These are phyloP conservation scores for Rhinoraja longicauda DNA, from an alignment of 2,797 vertebrate genomes.

Conservation along the genomic window DNA sequence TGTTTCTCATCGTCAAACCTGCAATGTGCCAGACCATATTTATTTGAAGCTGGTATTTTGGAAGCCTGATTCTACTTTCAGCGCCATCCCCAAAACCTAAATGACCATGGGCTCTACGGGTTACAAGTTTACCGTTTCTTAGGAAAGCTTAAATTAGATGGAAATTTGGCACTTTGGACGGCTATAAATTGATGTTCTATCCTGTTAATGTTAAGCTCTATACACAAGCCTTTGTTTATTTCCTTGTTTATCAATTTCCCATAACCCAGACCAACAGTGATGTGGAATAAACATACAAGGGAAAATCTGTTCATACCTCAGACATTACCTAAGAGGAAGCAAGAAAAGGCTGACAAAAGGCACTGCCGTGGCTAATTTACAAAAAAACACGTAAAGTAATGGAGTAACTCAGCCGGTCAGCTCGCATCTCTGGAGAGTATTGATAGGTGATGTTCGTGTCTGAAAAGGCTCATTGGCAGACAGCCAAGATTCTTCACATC, in stretches of 20 bases:
- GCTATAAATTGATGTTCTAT: background rate
- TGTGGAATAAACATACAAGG: background rate
- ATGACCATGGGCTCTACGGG: background rate
- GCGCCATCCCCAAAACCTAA: background rate
- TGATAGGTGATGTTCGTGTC: too few species aligned
- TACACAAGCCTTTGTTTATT: conserved; percentile 10
- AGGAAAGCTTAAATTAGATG: conserved; percentile 17
- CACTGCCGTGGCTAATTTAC: too few species aligned
- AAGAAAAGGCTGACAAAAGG: background rate
- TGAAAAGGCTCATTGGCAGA: background rate
- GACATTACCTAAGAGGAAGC: background rate
- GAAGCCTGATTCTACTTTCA: conserved; percentile 25
- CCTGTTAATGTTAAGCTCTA: background rate
- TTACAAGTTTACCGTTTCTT: background rate
- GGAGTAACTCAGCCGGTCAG: too few species aligned
- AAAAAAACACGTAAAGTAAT: too few species aligned
- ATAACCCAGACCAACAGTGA: background rate
- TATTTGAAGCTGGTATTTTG: conserved; percentile 27
- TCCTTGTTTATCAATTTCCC: background rate
- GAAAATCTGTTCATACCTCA: background rate
- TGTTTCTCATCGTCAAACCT: background rate
- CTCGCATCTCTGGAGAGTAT: too few species aligned
- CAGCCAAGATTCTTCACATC: background rate
- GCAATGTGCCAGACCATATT: background rate
- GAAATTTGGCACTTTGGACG: background rate